These are phyloP conservation scores for Sus cebifrons DNA, from an alignment of 2,797 vertebrate species.

Conservation along the genomic window DNA sequence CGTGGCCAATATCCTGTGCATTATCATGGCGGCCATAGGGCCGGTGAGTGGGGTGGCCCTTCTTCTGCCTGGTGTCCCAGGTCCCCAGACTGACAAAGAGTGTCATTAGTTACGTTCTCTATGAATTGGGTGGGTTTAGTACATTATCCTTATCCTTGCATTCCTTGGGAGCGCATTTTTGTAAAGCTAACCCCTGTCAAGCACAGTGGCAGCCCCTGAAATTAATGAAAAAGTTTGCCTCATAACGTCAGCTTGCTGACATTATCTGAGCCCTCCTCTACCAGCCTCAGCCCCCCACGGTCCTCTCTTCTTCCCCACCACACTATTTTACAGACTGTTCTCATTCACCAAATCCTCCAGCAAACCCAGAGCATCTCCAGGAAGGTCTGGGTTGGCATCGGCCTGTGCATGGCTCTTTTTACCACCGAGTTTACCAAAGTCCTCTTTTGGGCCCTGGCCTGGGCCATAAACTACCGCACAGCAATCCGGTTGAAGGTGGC, in stretches of 20 bases:
- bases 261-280: not conserved
- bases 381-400: constrained; percentile 84
- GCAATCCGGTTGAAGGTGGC: constrained; percentile 92
- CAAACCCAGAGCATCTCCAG: constrained; percentile 80
- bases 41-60: constrained; percentile 83
- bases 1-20: constrained; percentile 80
- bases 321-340: constrained; percentile 88
- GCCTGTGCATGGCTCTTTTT: constrained; percentile 92
- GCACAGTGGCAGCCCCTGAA: constrained; percentile 36
- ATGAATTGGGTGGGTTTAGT: constrained; percentile 41
- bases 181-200: constrained; percentile 60
- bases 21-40: constrained; percentile 88
- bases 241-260: constrained; percentile 34
- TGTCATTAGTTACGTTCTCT: constrained; percentile 50
- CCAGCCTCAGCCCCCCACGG: not conserved
- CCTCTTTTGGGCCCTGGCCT: constrained; percentile 89
- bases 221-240: constrained; percentile 74
- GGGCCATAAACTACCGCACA: constrained; percentile 92
- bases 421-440: constrained; percentile 90
- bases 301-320: not conserved
- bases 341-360: constrained; percentile 91
- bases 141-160: constrained; percentile 54
- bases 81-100: not conserved
- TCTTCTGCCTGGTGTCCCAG: not conserved
- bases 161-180: constrained; percentile 62